These are phyloP conservation scores for Platalea minor DNA, from an alignment of 2,797 vertebrate species.

Conservation along the genomic window DNA sequence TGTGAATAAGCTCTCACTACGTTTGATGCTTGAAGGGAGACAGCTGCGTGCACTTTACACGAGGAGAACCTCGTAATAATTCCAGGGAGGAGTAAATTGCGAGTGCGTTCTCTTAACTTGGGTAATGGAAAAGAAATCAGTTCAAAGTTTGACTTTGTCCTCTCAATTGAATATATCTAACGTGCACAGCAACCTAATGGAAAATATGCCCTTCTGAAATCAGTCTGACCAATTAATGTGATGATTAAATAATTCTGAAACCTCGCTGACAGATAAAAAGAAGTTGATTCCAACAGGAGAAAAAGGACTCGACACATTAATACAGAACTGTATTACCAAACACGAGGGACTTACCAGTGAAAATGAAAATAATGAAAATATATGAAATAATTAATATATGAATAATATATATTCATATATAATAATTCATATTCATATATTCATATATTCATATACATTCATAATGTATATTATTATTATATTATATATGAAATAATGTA, in stretches of 20 bases:
- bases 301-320: background rate
- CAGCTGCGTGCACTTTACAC: background rate
- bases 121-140: constrained; percentile 18
- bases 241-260: constrained; percentile 16
- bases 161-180: background rate
- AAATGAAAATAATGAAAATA: background rate
- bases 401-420: too few relatives aligned
- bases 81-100: background rate
- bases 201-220: constrained; percentile 13
- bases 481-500: too few relatives aligned
- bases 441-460: too few relatives aligned
- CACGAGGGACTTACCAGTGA: background rate
- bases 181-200: background rate
- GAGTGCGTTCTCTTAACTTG: background rate
- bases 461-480: too few relatives aligned
- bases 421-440: too few relatives aligned
- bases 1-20: background rate
- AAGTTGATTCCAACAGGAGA: background rate
- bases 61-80: background rate
- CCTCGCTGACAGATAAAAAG: background rate
- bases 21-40: background rate
- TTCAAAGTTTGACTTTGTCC: background rate
- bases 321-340: background rate
- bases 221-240: constrained; percentile 15
- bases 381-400: too few relatives aligned